A percentile compares a stretch with the other conserved stretches of the same genome.
Evolutionary conservation across 2,888 invertebrate genomes (phyloP).

Genomic region (Stenodema calcarata): DNA sequence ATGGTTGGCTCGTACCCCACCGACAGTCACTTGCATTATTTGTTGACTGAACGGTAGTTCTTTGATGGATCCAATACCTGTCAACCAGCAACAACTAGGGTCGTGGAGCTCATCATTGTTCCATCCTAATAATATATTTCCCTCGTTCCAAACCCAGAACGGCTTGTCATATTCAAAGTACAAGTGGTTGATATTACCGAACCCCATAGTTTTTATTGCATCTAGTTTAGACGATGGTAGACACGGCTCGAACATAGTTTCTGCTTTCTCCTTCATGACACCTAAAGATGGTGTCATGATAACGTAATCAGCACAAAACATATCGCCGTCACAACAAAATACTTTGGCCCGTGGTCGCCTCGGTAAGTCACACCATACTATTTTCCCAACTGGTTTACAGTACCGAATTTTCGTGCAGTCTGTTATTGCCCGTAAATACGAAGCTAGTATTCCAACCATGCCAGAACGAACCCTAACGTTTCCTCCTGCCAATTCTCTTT

Average conservation of each 20-base stretch:
- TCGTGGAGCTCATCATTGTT: constrained; percentile 70
- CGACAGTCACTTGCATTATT: constrained; percentile 73
- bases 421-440: constrained; percentile 70
- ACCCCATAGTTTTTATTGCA: constrained; percentile 72
- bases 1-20: constrained; percentile 50
- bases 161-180: constrained; percentile 78
- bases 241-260: constrained; percentile 74
- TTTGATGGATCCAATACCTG: constrained; percentile 70
- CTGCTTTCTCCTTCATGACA: constrained; percentile 76
- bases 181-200: constrained; percentile 77
- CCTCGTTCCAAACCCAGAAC: constrained; percentile 76
- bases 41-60: constrained; percentile 76
- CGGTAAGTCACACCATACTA: constrained; percentile 29
- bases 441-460: constrained; percentile 72
- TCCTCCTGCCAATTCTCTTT: constrained; percentile 72
- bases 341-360: constrained; percentile 59
- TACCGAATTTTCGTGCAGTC: constrained; percentile 59
- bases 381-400: constrained; percentile 50
- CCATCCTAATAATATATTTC: constrained; percentile 74
- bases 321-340: constrained; percentile 75
- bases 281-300: constrained; percentile 80
- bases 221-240: constrained; percentile 73
- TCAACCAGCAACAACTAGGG: constrained; percentile 69
- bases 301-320: constrained; percentile 76
- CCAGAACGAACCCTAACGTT: constrained; percentile 71